phyloP scores from a whole-genome alignment of 2,888 invertebrate species.

The Leptopilina myrica region DNA sequence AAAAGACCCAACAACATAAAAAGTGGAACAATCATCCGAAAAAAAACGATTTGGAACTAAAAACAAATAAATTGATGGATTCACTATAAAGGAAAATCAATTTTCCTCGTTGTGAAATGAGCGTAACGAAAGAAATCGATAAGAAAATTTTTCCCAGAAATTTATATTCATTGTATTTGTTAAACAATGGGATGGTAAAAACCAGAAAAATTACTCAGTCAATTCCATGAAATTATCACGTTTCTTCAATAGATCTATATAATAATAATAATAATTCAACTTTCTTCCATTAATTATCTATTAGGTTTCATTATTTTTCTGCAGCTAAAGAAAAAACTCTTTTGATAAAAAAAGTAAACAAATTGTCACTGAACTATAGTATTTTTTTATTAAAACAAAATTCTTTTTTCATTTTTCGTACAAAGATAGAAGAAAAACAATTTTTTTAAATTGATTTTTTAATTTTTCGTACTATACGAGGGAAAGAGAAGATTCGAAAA shows the following conservation, averaged over 20 bases:
- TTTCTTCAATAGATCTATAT: constrained; percentile 18
- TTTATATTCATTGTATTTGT: constrained; percentile 10
- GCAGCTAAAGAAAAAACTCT: not conserved
- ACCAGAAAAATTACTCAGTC: constrained; percentile 15
- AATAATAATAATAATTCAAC: not conserved
- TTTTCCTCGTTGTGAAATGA: constrained; percentile 22
- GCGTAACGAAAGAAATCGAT: constrained; percentile 26
- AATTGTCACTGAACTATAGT: no score
- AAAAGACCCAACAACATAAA: no score
- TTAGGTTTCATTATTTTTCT: constrained; percentile 15
- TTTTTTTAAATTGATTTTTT: no score
- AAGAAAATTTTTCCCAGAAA: constrained; percentile 24
- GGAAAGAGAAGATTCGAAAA: not conserved
- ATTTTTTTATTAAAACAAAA: no score
- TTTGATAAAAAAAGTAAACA: no score
- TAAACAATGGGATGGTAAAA: not conserved
- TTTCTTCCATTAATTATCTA: constrained; percentile 8
- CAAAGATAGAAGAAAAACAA: no score
- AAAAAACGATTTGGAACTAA: no score
- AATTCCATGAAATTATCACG: constrained; percentile 33
- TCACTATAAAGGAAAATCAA: constrained; percentile 15
- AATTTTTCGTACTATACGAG: no score
- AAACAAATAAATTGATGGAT: constrained; percentile 8
- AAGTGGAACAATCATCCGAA: no score
- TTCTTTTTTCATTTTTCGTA: no score